phyloP scores from a whole-genome alignment of 2,797 vertebrate species.

The Hybognathus amarus region DNA sequence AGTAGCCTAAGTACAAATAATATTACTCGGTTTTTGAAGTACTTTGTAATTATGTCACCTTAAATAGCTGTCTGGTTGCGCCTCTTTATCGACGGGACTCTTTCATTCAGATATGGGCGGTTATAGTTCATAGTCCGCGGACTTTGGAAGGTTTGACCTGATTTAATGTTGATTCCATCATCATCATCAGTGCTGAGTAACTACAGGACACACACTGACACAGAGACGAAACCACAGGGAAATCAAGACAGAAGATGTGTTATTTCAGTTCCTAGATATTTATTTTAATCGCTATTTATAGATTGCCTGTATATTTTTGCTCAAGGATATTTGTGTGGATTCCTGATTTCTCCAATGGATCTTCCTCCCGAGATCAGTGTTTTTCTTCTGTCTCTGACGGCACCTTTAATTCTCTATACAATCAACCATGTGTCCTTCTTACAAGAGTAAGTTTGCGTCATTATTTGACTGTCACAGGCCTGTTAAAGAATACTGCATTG shows the following conservation, averaged over 20 bases:
- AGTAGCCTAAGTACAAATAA: too few species aligned
- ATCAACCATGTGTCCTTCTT: conserved; percentile 76
- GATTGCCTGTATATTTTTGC: not conserved
- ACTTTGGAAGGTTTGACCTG: conserved; percentile 56
- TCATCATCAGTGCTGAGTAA: conserved; percentile 6
- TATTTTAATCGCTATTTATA: not conserved
- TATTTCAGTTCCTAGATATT: not conserved
- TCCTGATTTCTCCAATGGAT: conserved; percentile 65
- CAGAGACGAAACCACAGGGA: not conserved
- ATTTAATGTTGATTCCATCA: conserved; percentile 35
- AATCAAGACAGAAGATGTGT: not conserved
- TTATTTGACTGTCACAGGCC: not conserved
- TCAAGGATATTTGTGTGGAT: not conserved
- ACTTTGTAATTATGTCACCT: too few species aligned
- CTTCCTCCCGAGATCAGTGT: conserved; percentile 71
- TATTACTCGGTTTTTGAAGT: too few species aligned
- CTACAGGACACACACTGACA: not conserved
- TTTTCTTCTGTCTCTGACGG: conserved; percentile 79
- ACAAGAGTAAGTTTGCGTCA: conserved; percentile 83
- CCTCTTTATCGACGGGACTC: conserved; percentile 10
- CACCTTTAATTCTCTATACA: conserved; percentile 79
- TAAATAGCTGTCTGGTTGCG: not conserved
- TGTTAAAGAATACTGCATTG: too few species aligned
- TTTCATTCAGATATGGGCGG: conserved; percentile 26
- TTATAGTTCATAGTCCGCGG: conserved; percentile 49